These are phyloP conservation scores for Pyrocephalus nanus DNA, from an alignment of 2,797 vertebrate species.

Conservation along the genomic window DNA sequence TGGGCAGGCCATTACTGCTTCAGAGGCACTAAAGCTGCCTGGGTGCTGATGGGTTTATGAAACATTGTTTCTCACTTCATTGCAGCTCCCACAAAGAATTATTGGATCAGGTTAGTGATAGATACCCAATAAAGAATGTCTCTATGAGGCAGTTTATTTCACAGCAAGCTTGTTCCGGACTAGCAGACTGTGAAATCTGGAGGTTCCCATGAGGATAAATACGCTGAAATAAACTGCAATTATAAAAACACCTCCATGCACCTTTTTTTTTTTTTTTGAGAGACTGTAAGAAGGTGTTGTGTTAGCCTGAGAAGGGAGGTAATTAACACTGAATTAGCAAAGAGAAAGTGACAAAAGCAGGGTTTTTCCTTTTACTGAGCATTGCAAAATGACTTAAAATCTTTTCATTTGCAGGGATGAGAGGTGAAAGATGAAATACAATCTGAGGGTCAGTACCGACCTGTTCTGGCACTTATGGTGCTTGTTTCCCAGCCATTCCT, in stretches of 20 bases:
- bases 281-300: not conserved
- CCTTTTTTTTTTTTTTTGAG: not conserved
- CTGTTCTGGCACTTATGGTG: not conserved
- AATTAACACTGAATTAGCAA: not conserved
- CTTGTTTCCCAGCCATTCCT: not conserved
- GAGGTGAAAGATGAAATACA: not conserved
- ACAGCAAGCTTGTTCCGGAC: constrained; percentile 28
- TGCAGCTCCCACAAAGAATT: constrained; percentile 63
- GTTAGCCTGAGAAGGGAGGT: not conserved
- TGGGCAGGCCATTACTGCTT: constrained; percentile 38
- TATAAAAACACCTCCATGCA: not conserved
- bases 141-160: constrained; percentile 58
- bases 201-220: constrained; percentile 55
- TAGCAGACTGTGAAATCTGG: constrained; percentile 56
- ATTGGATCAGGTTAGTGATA: constrained; percentile 49
- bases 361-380: not conserved
- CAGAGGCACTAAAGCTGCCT: constrained; percentile 59
- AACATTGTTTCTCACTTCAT: constrained; percentile 69
- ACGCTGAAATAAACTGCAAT: constrained; percentile 48
- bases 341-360: not conserved
- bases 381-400: not conserved
- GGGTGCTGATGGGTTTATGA: constrained; percentile 63
- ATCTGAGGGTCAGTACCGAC: not conserved
- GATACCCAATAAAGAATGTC: constrained; percentile 60
- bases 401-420: not conserved